Evolutionary conservation across 2,113 vertebrate species (phyloP).

Genomic region (Picathartes gymnocephalus): DNA sequence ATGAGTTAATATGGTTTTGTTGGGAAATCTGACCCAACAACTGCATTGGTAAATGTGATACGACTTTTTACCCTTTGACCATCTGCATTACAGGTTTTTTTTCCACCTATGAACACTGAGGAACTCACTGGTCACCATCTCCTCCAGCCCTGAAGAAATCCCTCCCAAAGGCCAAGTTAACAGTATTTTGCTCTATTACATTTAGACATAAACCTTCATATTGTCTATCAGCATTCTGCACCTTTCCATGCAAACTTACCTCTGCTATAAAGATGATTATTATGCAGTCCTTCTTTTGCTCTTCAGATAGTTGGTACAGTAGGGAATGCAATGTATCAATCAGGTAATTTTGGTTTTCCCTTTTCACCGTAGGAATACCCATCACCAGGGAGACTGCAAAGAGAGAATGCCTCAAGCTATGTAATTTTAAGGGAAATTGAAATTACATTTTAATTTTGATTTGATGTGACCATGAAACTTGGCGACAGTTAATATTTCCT

Average conservation of each 20-base stretch:
- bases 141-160: background rate
- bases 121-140: background rate
- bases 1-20: background rate
- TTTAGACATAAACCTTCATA: background rate
- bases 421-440: background rate
- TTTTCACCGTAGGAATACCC: constrained; percentile 83
- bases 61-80: background rate
- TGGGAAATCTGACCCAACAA: background rate
- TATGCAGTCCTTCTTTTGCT: constrained; percentile 74
- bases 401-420: background rate
- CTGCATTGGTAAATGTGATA: background rate
- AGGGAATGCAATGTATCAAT: constrained; percentile 79
- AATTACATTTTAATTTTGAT: background rate
- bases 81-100: background rate
- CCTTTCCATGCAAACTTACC: constrained; percentile 60
- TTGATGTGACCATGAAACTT: background rate
- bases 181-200: background rate
- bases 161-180: background rate
- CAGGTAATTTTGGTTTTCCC: constrained; percentile 81
- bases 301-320: constrained; percentile 69
- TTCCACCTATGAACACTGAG: background rate
- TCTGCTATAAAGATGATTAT: constrained; percentile 87
- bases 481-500: background rate
- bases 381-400: constrained; percentile 83
- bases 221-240: background rate